phyloP scores from a whole-genome alignment of 2,888 invertebrate species.

The Rutpela maculata region DNA sequence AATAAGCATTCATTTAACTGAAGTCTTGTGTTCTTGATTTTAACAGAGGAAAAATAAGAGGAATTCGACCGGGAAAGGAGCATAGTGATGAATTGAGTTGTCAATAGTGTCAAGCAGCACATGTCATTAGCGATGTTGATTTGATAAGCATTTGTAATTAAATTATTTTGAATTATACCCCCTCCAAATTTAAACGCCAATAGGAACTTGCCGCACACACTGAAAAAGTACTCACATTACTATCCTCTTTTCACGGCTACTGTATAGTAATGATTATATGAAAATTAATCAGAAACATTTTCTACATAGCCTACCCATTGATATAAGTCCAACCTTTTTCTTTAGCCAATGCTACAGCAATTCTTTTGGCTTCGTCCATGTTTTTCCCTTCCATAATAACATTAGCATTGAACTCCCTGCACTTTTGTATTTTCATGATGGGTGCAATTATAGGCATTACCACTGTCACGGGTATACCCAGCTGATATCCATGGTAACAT shows the following conservation, averaged over 20 bases:
- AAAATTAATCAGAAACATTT: neutral
- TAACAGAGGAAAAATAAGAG: neutral
- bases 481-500: conserved; percentile 81
- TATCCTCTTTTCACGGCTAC: no score
- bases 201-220: no score
- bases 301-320: conserved; percentile 82
- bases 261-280: no score
- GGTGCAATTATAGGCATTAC: conserved; percentile 98
- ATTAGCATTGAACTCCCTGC: conserved; percentile 88
- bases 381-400: conserved; percentile 89
- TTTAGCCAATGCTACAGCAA: conserved; percentile 85
- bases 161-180: no score
- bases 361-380: conserved; percentile 89
- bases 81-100: no score
- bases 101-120: no score
- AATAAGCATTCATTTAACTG: no score
- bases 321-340: conserved; percentile 86
- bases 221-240: no score
- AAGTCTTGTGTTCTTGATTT: conserved; percentile 7
- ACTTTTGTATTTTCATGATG: conserved; percentile 95
- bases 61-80: no score
- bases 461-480: conserved; percentile 82
- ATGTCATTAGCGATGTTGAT: no score
- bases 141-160: no score
- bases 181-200: no score